Evolutionary conservation across 2,888 invertebrate genomes (phyloP), one percentile per base, ranked within the genome.

Genomic region (Catocala fraxini): DNA sequence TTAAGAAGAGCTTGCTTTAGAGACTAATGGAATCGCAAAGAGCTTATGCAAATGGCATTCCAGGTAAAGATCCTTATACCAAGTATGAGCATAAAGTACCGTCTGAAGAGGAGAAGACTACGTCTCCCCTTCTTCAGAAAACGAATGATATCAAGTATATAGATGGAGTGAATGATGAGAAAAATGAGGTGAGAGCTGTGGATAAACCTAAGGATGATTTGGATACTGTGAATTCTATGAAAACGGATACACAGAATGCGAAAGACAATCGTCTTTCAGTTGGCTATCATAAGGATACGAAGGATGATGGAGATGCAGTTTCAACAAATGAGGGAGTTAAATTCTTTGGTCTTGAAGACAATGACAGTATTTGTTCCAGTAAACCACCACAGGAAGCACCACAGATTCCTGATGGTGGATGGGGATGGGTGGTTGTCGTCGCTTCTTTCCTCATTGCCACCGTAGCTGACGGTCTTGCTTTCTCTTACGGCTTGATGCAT

Each of bases 381-480:
- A 83, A 84, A 70, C 77, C 88, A 53, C 69, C 89, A 39, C 85
- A 91, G 63, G 73, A 91, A 89, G 91, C 91, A 47, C 95, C 96
- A 0, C 95, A 95, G 69, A 96, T 96, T 60, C 97, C 97, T 0
- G 97, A 98, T 80, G 97, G 97, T n/a, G 98, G 97, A 35, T 98
- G 97, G 97, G 98, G 98, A 35, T 98, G 98, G 98, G 96, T 98
- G 67, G 97, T 99, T 0, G 98, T 99, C 0, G 93, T 97, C 12
- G 96, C 98, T 2, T 97, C 98, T 0, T 96, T 99, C 74, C 91
- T 98, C 42, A 96, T 98, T 15, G 98, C 98, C 51, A 96, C 98
- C 80, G 97, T 99, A 43, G 98, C 98, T 52, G 99, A 99, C 87
- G 99, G 99, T 0, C 96, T 98, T 47, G 98, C 98, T 45, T 98